These are phyloP conservation scores for Antennarius striatus DNA, from an alignment of 2,113 vertebrate species.

Conservation along the genomic window DNA sequence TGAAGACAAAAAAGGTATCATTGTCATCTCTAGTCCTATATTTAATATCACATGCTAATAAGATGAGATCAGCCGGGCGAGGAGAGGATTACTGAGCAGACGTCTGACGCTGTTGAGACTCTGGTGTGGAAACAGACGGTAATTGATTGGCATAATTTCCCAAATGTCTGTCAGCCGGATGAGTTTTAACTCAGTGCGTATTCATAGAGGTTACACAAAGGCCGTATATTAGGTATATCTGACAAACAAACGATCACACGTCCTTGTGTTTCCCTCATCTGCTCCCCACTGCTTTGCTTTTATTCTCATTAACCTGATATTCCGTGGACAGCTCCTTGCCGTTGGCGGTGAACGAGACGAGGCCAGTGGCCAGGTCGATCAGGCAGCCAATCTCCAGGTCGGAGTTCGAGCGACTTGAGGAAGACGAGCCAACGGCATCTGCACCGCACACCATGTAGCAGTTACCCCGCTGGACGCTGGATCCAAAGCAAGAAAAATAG, in stretches of 20 bases:
- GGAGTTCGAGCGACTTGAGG: conserved; percentile 83
- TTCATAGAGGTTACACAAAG: background rate
- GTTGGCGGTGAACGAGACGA: conserved; percentile 92
- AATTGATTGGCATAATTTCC: conserved; percentile 21
- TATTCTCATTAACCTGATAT: conserved; percentile 85
- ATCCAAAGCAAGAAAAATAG: background rate
- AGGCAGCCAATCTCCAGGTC: conserved; percentile 95
- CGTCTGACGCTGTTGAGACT: conserved; percentile 24
- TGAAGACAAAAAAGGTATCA: background rate
- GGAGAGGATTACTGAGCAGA: conserved; percentile 31
- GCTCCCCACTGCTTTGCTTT: background rate
- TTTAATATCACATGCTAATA: conserved; percentile 18
- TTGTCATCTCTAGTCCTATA: conserved; percentile 30
- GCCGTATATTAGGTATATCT: background rate
- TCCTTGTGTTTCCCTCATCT: too few species aligned
- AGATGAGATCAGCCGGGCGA: conserved; percentile 1
- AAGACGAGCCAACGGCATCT: conserved; percentile 82
- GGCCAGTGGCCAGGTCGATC: conserved; percentile 90
- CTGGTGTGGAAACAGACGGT: conserved; percentile 13
- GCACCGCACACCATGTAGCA: conserved; percentile 96
- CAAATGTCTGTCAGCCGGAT: conserved; percentile 8
- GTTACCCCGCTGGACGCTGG: conserved; percentile 93
- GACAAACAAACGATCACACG: conserved; percentile 25
- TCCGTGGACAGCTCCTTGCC: conserved; percentile 89
- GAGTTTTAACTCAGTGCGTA: conserved; percentile 21